Percentiles rank a stretch among this genome's conserved stretches.
phyloP scores from a whole-genome alignment of 2,888 invertebrate genomes.

The Orthonychiurus folsomi region DNA sequence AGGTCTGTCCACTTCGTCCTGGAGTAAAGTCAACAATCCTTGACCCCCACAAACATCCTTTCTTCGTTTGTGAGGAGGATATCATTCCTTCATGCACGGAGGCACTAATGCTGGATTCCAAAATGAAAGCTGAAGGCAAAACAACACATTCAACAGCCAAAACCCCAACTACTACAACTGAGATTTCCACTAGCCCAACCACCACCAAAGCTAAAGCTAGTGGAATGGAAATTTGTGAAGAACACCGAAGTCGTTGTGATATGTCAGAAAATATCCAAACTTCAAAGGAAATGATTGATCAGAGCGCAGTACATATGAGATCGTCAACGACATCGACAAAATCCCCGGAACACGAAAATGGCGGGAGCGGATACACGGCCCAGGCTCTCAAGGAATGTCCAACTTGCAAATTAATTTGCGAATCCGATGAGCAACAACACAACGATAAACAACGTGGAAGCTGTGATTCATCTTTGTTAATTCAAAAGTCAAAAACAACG shows the following conservation, averaged over 20 bases:
- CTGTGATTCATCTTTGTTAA: too few relatives aligned
- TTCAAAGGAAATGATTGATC: not conserved
- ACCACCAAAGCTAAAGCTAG: too few relatives aligned
- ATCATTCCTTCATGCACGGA: not conserved
- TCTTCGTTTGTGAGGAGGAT: not conserved
- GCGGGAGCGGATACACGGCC: too few relatives aligned
- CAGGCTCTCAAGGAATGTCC: too few relatives aligned
- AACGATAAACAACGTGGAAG: too few relatives aligned
- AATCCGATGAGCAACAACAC: too few relatives aligned
- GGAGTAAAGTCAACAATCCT: not conserved
- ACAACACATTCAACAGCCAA: too few relatives aligned
- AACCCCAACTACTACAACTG: not conserved
- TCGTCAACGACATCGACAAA: too few relatives aligned
- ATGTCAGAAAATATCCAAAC: not conserved
- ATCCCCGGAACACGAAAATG: too few relatives aligned
- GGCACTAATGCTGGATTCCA: not conserved
- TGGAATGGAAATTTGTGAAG: not conserved
- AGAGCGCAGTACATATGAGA: too few relatives aligned
- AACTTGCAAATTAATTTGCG: too few relatives aligned
- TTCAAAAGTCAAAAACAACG: too few relatives aligned
- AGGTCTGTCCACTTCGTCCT: not conserved
- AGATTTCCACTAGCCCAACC: not conserved
- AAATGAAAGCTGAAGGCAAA: not conserved
- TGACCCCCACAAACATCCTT: not conserved
- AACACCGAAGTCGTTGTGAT: not conserved